phyloP scores from a whole-genome alignment of 2,113 vertebrate genomes.

The Drymodes brunneopygia region DNA sequence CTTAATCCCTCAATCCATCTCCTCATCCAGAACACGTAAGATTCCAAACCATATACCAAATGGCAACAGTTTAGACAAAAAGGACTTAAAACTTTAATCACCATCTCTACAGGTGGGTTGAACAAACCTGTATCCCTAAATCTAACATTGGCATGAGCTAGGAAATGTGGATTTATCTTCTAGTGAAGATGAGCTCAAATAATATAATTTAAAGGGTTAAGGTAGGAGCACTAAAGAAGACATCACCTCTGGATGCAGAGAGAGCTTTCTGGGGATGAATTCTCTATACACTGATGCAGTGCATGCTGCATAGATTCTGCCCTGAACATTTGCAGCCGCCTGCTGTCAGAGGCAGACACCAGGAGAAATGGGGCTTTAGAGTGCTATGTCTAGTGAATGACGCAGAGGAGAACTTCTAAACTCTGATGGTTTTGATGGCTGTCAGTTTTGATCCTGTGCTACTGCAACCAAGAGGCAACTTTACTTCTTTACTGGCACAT shows the following conservation, averaged over 20 bases:
- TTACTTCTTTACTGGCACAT: not conserved
- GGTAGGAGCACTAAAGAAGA: not conserved
- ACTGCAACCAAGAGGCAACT: not conserved
- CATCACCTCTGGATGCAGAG: not conserved
- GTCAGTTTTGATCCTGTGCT: not conserved
- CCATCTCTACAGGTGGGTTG: not conserved
- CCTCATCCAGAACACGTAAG: not conserved
- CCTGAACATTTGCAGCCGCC: not conserved
- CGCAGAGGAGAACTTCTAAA: not conserved
- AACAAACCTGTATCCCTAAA: not conserved
- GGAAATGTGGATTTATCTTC: not conserved
- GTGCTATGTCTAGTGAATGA: not conserved
- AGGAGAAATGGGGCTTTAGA: not conserved
- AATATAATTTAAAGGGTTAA: not conserved
- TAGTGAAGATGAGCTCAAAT: not conserved
- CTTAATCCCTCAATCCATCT: not conserved
- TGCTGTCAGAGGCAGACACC: not conserved
- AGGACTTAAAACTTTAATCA: not conserved
- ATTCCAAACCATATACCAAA: not conserved
- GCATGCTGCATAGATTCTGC: not conserved
- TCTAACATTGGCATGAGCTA: not conserved
- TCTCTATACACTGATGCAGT: not conserved
- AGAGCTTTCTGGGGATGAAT: not conserved
- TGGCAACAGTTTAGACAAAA: not conserved
- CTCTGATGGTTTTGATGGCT: not conserved